Conservation (phyloP, 2,888 invertebrate genomes). For the Caenorhabditis parvicauda region DNA sequence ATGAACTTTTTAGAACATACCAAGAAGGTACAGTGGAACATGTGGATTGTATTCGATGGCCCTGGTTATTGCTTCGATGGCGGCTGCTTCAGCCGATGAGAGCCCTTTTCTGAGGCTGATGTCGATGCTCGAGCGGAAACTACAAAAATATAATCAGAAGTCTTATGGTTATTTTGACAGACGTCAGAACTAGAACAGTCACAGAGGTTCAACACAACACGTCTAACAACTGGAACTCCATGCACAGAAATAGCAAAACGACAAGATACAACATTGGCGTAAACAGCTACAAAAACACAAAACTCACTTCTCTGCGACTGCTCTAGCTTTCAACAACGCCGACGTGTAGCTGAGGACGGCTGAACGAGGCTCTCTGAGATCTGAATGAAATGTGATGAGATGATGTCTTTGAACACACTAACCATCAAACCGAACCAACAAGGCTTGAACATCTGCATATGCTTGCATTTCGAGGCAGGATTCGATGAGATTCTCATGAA, state of each 20-base stretch:
- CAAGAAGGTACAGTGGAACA: slow-evolving; percentile 68
- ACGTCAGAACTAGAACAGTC: not conserved
- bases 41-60: slow-evolving; percentile 97
- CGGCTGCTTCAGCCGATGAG: slow-evolving; percentile 83
- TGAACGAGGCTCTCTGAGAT: slow-evolving; percentile 87
- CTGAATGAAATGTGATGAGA: slow-evolving; percentile 64
- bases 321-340: slow-evolving; percentile 82
- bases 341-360: slow-evolving; percentile 92
- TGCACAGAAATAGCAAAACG: not conserved
- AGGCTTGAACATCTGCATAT: slow-evolving; percentile 91
- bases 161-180: not conserved
- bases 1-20: slow-evolving; percentile 7
- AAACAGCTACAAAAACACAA: not conserved
- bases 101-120: slow-evolving; percentile 68
- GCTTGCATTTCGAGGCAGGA: slow-evolving; percentile 90
- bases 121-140: slow-evolving; percentile 49
- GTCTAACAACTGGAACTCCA: not conserved
- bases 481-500: slow-evolving; percentile 94
- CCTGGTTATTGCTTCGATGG: slow-evolving; percentile 81
- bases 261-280: not conserved
- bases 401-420: slow-evolving; percentile 15
- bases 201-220: too few species aligned
- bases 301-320: slow-evolving; percentile 60
- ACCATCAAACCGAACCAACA: slow-evolving; percentile 84
- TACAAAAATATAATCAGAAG: slow-evolving; percentile 2